Base-by-base conservation (phyloP, 2,113 vertebrate species). In the Zingel zingel region DNA sequence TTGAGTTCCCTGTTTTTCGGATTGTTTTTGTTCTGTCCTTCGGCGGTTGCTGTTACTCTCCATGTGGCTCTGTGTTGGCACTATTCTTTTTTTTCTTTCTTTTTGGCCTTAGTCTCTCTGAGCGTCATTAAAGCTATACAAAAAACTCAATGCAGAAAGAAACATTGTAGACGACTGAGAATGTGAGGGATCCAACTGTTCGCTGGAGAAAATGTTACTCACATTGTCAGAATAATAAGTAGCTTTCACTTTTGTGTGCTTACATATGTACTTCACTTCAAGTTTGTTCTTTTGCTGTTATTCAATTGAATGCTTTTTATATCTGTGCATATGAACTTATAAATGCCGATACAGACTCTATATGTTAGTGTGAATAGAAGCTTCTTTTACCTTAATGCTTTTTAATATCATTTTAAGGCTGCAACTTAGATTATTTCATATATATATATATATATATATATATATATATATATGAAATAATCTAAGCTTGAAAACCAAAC, bases 81-180 rank as follows among this genome's bases (percentile, higher is more conserved):
- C 15, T 53, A 39, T 21, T 64, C 2, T 25, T 53, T 19, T 47
- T 63, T 75, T 63, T n/a, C n/a, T n/a, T n/a, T n/a, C n/a, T 61
- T 63, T 70, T 77, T 77, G 83, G 87, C 88, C 89, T 87, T 92
- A 70, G 33, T 80, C 23, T 80, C 27, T 85, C 72, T 76, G 54
- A 86, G 74, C 36, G 48, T 50, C 73, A 78, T 72, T 71, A 70
- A 87, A 39, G 39, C 8, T 39, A 39, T 39, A 56, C 67, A 51
- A 66, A 39, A 62, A 84, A 77, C 62, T 79, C 48, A 70, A 68
- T 77, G 63, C 47, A 62, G 57, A 79, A 16, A 56, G 83, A 85
- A 59, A 83, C 80, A 81, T 56, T 83, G 77, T 85, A 23, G 33
- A 84, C 63, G 23, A 62, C 43, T 14, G 48, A 68, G 66, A 84